Evolutionary conservation across 2,888 invertebrate species (phyloP).

Genomic region (Phoenoteleia sp.): DNA sequence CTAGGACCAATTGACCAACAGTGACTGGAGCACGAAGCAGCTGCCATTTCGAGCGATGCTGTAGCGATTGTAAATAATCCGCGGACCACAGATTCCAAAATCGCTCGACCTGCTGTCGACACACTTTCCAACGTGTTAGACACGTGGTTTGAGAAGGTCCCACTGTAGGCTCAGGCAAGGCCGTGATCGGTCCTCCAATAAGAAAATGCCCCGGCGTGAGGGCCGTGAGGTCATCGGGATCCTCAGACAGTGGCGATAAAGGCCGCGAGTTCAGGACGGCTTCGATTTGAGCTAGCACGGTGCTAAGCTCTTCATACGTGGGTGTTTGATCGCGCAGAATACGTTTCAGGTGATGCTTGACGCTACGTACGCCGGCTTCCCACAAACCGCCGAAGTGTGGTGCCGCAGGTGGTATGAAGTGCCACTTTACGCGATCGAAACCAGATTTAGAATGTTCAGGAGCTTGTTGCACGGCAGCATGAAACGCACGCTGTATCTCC

Average conservation of each 20-base stretch:
- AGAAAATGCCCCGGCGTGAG: background rate
- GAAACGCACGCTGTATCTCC: too few relatives aligned
- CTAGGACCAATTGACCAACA: background rate
- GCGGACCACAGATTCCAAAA: background rate
- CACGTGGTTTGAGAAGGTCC: background rate
- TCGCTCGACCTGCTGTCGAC: background rate
- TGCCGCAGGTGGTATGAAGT: too few relatives aligned
- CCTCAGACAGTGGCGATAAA: background rate
- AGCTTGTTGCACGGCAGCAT: too few relatives aligned
- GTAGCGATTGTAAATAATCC: constrained; percentile 4
- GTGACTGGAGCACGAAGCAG: background rate
- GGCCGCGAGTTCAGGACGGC: background rate
- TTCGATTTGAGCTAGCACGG: background rate
- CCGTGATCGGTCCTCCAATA: background rate
- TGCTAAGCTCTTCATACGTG: background rate
- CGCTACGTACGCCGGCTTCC: constrained; percentile 79
- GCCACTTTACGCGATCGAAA: too few relatives aligned
- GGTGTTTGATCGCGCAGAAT: constrained; percentile 67
- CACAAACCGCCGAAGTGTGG: constrained; percentile 80
- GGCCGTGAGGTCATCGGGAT: background rate
- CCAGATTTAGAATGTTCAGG: too few relatives aligned
- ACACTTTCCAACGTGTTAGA: constrained; percentile 4
- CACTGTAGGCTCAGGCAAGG: background rate
- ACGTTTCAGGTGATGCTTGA: constrained; percentile 79
- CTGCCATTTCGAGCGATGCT: background rate